Evolutionary conservation across 1,140 invertebrate genomes (phyloP), one percentile per base, ranked within the genome.

Genomic region (Trichonephila inaurata): DNA sequence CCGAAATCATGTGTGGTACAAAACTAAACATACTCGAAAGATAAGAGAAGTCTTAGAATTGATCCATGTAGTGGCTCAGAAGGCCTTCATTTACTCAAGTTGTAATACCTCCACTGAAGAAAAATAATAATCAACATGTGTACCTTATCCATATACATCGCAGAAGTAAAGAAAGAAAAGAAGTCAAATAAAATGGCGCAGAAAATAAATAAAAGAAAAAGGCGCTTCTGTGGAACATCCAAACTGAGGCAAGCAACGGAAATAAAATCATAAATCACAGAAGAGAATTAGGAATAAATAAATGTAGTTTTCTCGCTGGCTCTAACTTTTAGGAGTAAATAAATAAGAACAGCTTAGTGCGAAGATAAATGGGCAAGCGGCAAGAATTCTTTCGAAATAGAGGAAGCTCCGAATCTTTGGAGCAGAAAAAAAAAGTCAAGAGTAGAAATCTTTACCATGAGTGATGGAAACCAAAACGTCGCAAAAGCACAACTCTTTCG

Each of bases 251-350:
- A 60, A 60, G 24, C 19, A 58, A 44, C 82, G 82, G 82, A 83
- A 83, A 83, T 60, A 83, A 83, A 83, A 83, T 60, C 82, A 83
- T 83, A 83, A 83, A 83, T 83, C 82, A 83, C 82, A 10, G 44
- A 58, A 83, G 51, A 51, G 82, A 83, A 83, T 83, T 83, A 83
- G 82, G 82, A 83, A 83, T 83, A 83, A 83, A 83, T 83, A 83
- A 83, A 83, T 83, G 44, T 83, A 83, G 82, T 83, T 83, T 83
- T 83, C 82, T 83, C 82, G 44, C 82, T 18, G 82, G 82, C 82
- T 83, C 82, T 60, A 83, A 83, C 82, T 83, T 83, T 83, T 83
- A 83, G 82, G 82, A 83, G 82, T 83, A 83, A 83, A 83, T 83
- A 83, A 83, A 83, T 83, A 83, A 83, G 82, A 83, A 60, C 82